A percentile compares a stretch with the other conserved stretches of the same genome.
Conservation (phyloP, 30 jellyfish, hydroid and myxozoan species). For the Turritopsis rubra region DNA sequence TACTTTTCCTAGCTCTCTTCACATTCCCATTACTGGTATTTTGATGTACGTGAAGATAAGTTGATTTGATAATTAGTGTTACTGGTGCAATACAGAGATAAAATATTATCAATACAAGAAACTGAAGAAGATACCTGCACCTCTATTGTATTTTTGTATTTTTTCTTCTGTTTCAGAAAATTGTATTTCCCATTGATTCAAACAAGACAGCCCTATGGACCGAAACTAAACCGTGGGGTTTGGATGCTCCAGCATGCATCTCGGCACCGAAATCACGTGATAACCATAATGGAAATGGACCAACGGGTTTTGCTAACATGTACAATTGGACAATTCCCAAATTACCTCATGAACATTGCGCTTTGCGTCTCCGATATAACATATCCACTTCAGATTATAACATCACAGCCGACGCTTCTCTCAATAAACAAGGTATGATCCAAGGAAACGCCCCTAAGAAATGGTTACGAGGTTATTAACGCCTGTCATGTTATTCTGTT, state of each 20-base stretch:
- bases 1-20: too few relatives aligned
- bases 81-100: too few relatives aligned
- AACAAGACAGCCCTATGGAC: conserved; percentile 3
- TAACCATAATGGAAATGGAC: conserved; percentile 91
- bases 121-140: too few relatives aligned
- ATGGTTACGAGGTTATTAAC: too few relatives aligned
- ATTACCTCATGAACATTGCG: conserved; percentile 21
- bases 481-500: background rate
- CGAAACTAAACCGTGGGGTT: conserved; percentile 8
- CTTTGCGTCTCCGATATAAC: conserved; percentile 47
- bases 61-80: too few relatives aligned
- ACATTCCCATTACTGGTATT: too few relatives aligned
- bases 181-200: background rate
- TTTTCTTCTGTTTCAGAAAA: background rate
- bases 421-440: background rate
- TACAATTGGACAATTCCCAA: conserved; percentile 90
- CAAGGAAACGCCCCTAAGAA: too few relatives aligned
- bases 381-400: conserved; percentile 65
- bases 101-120: too few relatives aligned
- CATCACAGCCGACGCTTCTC: background rate
- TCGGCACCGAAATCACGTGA: conserved; percentile 91
- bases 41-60: too few relatives aligned
- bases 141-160: too few relatives aligned
- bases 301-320: conserved; percentile 58
- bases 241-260: conserved; percentile 79